Evolutionary conservation across 2,797 vertebrate genomes (phyloP).

Genomic region (Anomalospiza imberbis): DNA sequence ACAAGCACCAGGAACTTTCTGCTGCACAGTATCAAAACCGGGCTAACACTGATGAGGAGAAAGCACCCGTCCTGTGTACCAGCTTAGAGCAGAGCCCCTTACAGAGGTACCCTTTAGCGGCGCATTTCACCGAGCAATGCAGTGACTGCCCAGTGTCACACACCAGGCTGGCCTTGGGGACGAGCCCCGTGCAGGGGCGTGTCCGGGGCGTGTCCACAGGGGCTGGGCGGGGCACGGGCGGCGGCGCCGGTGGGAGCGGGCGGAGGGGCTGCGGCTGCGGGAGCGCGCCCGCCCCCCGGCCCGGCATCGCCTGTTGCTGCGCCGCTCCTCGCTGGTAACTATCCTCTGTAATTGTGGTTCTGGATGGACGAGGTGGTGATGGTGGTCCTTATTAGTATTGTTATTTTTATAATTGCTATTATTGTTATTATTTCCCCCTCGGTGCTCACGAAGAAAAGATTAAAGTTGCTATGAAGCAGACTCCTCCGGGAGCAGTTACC

Average conservation of each 20-base stretch:
- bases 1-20: not conserved
- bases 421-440: not conserved
- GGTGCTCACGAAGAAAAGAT: not conserved
- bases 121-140: accelerated
- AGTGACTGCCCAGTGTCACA: accelerated
- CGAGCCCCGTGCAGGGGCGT: not conserved
- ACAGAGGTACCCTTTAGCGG: not conserved
- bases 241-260: not conserved
- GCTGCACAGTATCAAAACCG: not conserved
- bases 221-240: not conserved
- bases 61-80: not conserved
- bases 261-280: not conserved
- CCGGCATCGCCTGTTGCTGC: constrained; percentile 13
- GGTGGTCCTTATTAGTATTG: not conserved
- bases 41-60: not conserved
- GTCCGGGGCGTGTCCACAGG: not conserved
- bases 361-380: not conserved
- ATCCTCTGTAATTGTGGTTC: not conserved
- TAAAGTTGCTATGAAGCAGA: not conserved
- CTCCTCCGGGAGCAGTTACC: not conserved
- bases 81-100: not conserved
- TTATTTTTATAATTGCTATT: too few species aligned
- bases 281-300: not conserved
- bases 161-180: accelerated
- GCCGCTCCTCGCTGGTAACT: constrained; percentile 1